These are phyloP conservation scores for Chaetorhynchus papuensis DNA, from an alignment of 2,113 vertebrate species.

Conservation along the genomic window DNA sequence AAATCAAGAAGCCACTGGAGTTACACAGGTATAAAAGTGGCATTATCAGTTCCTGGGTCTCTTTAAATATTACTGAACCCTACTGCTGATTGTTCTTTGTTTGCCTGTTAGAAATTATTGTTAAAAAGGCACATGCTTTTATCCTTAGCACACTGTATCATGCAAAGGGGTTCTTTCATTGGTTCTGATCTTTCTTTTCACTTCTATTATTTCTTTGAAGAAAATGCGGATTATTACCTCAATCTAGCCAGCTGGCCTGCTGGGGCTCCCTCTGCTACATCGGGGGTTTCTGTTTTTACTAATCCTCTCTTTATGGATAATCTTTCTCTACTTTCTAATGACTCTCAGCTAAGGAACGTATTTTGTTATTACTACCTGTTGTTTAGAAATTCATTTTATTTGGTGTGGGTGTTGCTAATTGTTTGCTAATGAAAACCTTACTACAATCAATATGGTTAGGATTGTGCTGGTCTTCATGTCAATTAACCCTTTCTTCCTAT, in stretches of 20 bases:
- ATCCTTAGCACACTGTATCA: conserved; percentile 45
- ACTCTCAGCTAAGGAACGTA: conserved; percentile 57
- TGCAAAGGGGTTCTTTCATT: conserved; percentile 64
- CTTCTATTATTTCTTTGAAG: conserved; percentile 72
- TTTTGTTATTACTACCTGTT: conserved; percentile 80
- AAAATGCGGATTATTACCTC: conserved; percentile 74
- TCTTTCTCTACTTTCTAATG: conserved; percentile 67
- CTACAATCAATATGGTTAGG: conserved; percentile 51
- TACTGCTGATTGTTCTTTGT: conserved; percentile 46
- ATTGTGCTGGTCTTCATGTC: not conserved
- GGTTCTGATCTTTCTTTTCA: conserved; percentile 61
- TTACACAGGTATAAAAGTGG: not conserved
- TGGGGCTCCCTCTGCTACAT: conserved; percentile 70
- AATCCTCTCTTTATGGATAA: conserved; percentile 75
- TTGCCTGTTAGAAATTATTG: conserved; percentile 56
- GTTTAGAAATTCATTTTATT: conserved; percentile 76
- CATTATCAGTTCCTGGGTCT: conserved; percentile 16
- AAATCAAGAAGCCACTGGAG: not conserved
- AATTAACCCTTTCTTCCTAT: conserved; percentile 15
- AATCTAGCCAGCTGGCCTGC: conserved; percentile 70
- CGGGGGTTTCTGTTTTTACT: conserved; percentile 65
- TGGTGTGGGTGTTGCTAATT: conserved; percentile 75
- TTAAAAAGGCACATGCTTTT: conserved; percentile 60
- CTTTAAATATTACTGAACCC: conserved; percentile 26
- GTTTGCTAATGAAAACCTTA: conserved; percentile 74